Evolutionary conservation across 2,113 vertebrate genomes (phyloP).

Genomic region (Castor canadensis): DNA sequence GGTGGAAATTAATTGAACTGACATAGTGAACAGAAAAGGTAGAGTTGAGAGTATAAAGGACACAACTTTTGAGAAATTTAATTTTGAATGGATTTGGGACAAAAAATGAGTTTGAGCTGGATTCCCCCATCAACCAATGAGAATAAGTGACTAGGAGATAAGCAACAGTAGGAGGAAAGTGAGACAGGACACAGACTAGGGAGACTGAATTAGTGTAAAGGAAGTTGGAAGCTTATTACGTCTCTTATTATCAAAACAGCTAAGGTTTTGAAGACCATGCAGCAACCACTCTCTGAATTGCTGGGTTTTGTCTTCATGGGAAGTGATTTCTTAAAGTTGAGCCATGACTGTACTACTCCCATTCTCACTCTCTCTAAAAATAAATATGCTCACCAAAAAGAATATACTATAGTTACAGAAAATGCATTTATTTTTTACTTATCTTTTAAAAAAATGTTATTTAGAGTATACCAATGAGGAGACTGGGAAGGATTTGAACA

Average conservation of each 20-base stretch:
- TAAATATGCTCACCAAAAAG: too few relatives aligned
- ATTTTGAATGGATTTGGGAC: neutral
- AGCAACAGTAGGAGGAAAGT: neutral
- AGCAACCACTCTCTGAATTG: neutral
- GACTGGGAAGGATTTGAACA: too few relatives aligned
- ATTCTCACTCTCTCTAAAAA: too few relatives aligned
- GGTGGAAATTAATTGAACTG: neutral
- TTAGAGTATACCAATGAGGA: too few relatives aligned
- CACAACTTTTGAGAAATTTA: neutral
- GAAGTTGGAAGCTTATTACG: neutral
- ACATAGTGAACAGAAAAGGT: neutral
- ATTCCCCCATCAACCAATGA: neutral
- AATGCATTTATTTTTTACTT: too few relatives aligned
- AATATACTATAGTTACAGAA: too few relatives aligned
- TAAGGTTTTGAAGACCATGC: neutral
- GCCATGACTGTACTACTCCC: too few relatives aligned
- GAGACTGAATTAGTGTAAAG: too few relatives aligned
- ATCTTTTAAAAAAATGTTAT: too few relatives aligned
- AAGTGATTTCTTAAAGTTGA: neutral
- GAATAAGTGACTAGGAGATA: neutral
- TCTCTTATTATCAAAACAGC: neutral
- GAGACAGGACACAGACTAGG: neutral
- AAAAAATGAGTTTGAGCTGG: neutral
- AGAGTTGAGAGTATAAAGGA: neutral
- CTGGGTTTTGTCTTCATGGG: too few relatives aligned